Conservation (phyloP, 2,797 vertebrate species). For the Hippoglossus hippoglossus region DNA sequence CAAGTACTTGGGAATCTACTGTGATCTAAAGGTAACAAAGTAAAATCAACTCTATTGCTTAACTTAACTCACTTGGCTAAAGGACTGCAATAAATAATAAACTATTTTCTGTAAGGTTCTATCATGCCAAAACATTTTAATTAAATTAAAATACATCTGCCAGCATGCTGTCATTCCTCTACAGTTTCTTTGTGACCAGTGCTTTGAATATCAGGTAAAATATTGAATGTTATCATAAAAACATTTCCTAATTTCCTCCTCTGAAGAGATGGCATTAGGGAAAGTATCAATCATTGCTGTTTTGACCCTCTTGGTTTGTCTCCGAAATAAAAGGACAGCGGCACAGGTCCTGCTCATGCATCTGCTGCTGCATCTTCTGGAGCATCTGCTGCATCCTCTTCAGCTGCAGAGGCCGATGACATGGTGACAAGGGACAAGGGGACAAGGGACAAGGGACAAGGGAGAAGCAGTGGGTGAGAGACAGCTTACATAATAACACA, state of each 20-base stretch:
- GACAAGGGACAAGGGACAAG: slow-evolving; percentile 7
- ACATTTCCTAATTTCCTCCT: not conserved
- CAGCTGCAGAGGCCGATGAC: slow-evolving; percentile 81
- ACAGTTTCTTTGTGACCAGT: not conserved
- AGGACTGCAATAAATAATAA: slow-evolving; percentile 40
- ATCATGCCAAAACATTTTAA: not conserved
- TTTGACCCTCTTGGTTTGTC: not conserved
- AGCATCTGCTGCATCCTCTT: slow-evolving; percentile 98
- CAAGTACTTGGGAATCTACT: slow-evolving; percentile 30
- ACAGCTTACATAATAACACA: slow-evolving; percentile 43
- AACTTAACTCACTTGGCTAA: slow-evolving; percentile 47
- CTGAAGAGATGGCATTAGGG: not conserved
- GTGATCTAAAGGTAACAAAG: slow-evolving; percentile 40
- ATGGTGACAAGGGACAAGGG: not conserved
- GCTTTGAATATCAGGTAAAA: not conserved
- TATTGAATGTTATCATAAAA: not conserved
- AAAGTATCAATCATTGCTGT: not conserved
- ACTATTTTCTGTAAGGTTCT: not conserved
- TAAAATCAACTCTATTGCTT: slow-evolving; percentile 39
- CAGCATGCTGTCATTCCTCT: slow-evolving; percentile 48
- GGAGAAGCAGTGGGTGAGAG: not conserved
- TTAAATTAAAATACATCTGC: not conserved
- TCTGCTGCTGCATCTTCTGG: slow-evolving; percentile 98
- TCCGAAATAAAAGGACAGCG: not conserved
- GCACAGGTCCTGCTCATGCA: slow-evolving; percentile 97